A percentile compares a stretch with the other conserved stretches of the same genome.
Evolutionary conservation across 2,888 invertebrate species (phyloP).

Genomic region (Hydropsyche betteni): DNA sequence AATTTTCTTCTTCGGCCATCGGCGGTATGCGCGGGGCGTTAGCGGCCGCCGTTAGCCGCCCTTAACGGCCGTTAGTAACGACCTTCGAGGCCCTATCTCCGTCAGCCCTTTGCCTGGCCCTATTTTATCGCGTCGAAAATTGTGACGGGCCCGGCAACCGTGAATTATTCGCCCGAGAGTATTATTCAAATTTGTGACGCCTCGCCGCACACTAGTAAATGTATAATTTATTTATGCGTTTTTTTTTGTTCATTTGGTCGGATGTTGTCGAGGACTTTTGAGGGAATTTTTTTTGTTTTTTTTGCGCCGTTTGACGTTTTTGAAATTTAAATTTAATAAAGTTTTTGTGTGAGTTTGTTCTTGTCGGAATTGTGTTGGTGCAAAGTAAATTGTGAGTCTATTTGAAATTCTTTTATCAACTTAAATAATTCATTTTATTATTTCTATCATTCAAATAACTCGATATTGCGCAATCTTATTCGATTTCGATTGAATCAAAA

Average conservation of each 20-base stretch:
- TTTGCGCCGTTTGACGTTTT: neutral
- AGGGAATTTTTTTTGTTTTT: neutral
- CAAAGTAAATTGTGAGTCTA: too few species aligned
- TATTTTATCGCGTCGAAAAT: constrained; percentile 30
- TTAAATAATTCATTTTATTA: too few species aligned
- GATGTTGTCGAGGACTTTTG: too few species aligned
- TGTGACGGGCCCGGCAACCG: constrained; percentile 30
- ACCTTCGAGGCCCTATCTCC: constrained; percentile 19
- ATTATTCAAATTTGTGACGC: constrained; percentile 35
- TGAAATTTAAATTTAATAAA: neutral
- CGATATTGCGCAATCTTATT: too few species aligned
- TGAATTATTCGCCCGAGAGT: constrained; percentile 30
- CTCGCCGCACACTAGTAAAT: neutral
- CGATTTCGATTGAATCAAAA: too few species aligned
- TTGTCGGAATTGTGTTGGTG: too few species aligned
- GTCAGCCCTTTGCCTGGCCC: neutral
- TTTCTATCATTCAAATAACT: too few species aligned
- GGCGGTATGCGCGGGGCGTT: neutral
- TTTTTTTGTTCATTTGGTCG: neutral
- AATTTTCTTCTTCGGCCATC: neutral
- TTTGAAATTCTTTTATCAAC: too few species aligned
- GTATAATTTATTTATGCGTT: neutral
- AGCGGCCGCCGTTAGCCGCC: constrained; percentile 28
- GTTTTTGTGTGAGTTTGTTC: too few species aligned
- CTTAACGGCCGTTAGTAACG: constrained; percentile 32